Evolutionary conservation across 92 coral and sea anemone genomes (phyloP), one percentile per base, ranked within the genome.

Genomic region (Chrysogorgia sp.): DNA sequence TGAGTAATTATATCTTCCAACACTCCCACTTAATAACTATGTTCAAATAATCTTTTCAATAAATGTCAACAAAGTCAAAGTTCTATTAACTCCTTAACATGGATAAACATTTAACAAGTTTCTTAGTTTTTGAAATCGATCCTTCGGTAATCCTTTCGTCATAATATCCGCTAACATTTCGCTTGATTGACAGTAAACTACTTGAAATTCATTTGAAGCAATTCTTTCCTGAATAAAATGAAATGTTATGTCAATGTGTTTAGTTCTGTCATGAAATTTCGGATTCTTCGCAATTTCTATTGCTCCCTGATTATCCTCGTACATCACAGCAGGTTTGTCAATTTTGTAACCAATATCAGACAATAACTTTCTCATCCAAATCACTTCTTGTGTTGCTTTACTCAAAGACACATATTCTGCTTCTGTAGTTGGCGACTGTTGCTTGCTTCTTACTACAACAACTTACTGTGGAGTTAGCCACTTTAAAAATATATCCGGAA

Each of bases 241-340:
- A 57, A 78, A 78, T 8, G 40, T 49, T 50, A 78, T 69, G 40
- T 78, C 83, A 28, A 78, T 78, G 63, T 78, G 74, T 58, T 78
- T 61, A 33, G 78, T 71, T 71, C 63, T 29, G 71, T 76, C 60
- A 21, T 76, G 82, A 31, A 61, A 60, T 34, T 65, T 77, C 26
- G 82, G 82, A 53, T 77, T 77, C 58, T 34, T 77, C 8, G 82
- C 40, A 17, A 77, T 40, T 58, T 79, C 83, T 31, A 65, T 65
- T 55, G 83, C 76, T 22, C 63, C 76, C 53, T 79, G 83, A 40
- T 52, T 79, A 59, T 79, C 83, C 64, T 79, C 76, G 40, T 79
- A 29, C 22, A 79, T 64, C 75, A 79, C 41, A 8, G 83, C 65
- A 56, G 83, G 83, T 47, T 35, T 53, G 45, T 65, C 75, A 63